phyloP scores from a whole-genome alignment of 1,140 invertebrate genomes.

The Calliphora vicina region DNA sequence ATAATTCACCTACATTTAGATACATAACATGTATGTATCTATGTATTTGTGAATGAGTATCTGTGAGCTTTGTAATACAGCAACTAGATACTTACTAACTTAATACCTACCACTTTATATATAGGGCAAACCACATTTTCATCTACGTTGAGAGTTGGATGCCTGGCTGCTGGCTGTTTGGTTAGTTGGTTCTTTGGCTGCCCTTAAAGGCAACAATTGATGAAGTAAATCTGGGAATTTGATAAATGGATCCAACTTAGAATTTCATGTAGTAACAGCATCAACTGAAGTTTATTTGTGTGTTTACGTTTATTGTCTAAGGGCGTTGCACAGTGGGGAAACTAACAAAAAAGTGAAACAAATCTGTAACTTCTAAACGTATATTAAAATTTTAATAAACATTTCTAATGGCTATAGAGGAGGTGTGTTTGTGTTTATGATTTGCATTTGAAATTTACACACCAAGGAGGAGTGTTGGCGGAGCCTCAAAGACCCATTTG shows the following conservation, averaged over 20 bases:
- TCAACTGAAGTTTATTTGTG: neutral
- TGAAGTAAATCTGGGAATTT: slow-evolving; percentile 26
- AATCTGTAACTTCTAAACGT: too few relatives aligned
- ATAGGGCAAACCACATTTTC: slow-evolving; percentile 1
- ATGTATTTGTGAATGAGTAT: neutral
- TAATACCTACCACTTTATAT: neutral
- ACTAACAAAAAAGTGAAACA: too few relatives aligned
- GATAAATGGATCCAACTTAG: neutral
- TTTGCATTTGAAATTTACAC: too few relatives aligned
- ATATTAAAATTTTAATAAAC: too few relatives aligned
- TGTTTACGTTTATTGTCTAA: neutral
- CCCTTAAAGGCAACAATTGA: neutral
- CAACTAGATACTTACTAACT: neutral
- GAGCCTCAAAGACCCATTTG: too few relatives aligned
- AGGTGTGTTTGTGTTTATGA: too few relatives aligned
- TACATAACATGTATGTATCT: too few relatives aligned
- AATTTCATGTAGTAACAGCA: neutral
- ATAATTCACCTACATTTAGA: too few relatives aligned
- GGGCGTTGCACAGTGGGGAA: too few relatives aligned
- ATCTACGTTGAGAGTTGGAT: neutral
- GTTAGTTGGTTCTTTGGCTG: neutral
- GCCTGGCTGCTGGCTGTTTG: too few relatives aligned
- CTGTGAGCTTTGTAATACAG: neutral
- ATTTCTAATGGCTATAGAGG: too few relatives aligned
- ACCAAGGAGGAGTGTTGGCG: too few relatives aligned